Evolutionary conservation across 2,888 invertebrate genomes (phyloP), one percentile per base, ranked within the genome.

Genomic region (Hydrotaea cyrtoneurina): DNA sequence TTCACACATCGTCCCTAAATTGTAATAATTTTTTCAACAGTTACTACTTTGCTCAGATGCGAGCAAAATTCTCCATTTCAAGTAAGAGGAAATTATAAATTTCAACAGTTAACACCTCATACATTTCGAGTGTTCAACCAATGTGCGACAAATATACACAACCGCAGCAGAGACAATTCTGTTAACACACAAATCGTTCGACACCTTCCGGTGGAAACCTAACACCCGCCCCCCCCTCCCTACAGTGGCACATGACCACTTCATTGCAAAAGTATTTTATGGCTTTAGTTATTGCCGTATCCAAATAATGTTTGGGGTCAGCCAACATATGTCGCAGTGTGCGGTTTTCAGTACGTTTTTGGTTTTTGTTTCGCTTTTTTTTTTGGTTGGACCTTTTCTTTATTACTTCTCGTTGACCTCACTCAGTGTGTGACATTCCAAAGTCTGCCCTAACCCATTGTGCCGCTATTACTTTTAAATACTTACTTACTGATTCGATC

Each of bases 401-500:
- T 43, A 66, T 66, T 39, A 7, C 62, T 31, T 17, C 36, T 31
- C 62, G 1, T 19, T 66, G 66, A 66, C 66, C 66, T 39, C n/a
- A 31, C 36, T 31, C 66, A 66, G 31, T 43, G 31, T 17, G n/a
- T n/a, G 53, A 17, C 55, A 19, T 55, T 55, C 21, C 23, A 21
- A 21, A 55, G 55, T 55, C 55, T 19, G 19, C 55, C 55, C 19
- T 21, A 8, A 55, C 2, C 55, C 55, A 55, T 19, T 55, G 21
- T 21, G 10, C 19, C 55, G 13, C 55, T 55, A 23, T 55, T 19
- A 55, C 55, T 50, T 50, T 50, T 50, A 66, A 66, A 66, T 66
- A 43, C 43, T 66, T 66, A 43, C 43, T 66, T n/a, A 46, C 69
- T 46, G 69, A 69, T 69, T 43, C 69, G 46, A 69, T 69, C 69